phyloP scores from a whole-genome alignment of 2,797 vertebrate genomes.

The Rallus crepitans region DNA sequence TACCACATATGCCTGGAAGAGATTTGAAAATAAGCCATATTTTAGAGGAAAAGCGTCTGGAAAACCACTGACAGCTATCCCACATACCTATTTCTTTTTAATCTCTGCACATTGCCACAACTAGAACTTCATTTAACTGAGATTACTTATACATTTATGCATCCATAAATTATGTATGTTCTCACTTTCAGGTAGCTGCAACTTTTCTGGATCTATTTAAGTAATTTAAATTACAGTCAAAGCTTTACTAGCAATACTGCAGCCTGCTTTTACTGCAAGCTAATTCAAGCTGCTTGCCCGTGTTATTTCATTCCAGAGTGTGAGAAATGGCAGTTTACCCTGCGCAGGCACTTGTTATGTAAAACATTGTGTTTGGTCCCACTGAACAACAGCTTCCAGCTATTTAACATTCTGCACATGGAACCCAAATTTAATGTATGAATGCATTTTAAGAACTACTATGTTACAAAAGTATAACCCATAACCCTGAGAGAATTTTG shows the following conservation, averaged over 20 bases:
- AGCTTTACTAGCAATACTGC: background rate
- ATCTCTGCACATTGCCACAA: background rate
- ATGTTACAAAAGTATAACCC: constrained; percentile 36
- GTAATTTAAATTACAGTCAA: background rate
- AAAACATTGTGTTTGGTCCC: constrained; percentile 52
- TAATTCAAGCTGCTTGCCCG: constrained; percentile 12
- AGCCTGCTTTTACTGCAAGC: background rate
- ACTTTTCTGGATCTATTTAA: background rate
- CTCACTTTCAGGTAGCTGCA: background rate
- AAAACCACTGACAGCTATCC: background rate
- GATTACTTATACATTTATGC: background rate
- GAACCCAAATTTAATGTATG: constrained; percentile 58
- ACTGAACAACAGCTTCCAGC: constrained; percentile 54
- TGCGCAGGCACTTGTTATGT: constrained; percentile 43
- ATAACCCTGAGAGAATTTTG: constrained; percentile 22
- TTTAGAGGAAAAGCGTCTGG: background rate
- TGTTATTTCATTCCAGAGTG: constrained; percentile 34
- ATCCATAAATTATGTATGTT: background rate
- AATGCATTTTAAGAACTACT: constrained; percentile 66
- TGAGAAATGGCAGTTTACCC: constrained; percentile 54
- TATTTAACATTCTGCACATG: constrained; percentile 64
- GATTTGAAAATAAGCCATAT: constrained; percentile 44
- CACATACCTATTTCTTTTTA: background rate
- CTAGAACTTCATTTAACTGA: background rate
- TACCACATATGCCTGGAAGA: constrained; percentile 89